Evolutionary conservation across 2,888 invertebrate genomes (phyloP), one percentile per base, ranked within the genome.

Genomic region (Microplitis deprimator): DNA sequence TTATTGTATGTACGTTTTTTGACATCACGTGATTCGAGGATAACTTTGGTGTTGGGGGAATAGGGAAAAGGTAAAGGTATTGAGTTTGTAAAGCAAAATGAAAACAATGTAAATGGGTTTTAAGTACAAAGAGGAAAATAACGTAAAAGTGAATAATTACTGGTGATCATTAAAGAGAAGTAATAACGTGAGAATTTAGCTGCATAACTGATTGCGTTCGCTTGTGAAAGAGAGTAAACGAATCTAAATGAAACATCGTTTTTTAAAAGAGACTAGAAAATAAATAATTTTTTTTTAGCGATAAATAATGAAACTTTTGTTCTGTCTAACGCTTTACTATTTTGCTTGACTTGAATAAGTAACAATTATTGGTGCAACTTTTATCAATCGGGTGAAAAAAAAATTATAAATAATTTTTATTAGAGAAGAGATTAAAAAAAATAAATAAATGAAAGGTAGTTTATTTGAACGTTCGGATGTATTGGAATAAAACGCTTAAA

Each of bases 121-220:
- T 16, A 41, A 40, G 39, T 40, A 50, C 50, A 50, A 50, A 50
- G 50, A 50, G 13, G 10, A 50, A 50, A 50, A 50, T 50, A 50
- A 50, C 50, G 50, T 50, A 13, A 50, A 50, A 50, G 50, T 50
- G 20, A 17, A 41, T 29, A 64, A 17, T 73, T 38, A 20, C 50
- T 67, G 67, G 13, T 38, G 13, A 17, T 67, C 29, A 17, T 50
- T 40, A 69, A 40, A 69, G 50, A 69, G 50, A 69, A 20, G 69
- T 69, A 50, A 40, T 69, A 39, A 69, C 38, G 40, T 69, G 40
- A 50, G 40, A 69, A 40, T 39, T 59, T 59, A 7, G 67, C 17
- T 29, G 41, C 67, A 38, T 67, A 38, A 13, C 29, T 29, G 29
- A 29, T 29, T 29, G 29, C 29, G 29, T 29, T 29, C 4, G 29